A percentile compares a stretch with the other conserved stretches of the same genome.
Evolutionary conservation across 92 coral and sea anemone genomes (phyloP).

Genomic region (Heteractis magnifica): DNA sequence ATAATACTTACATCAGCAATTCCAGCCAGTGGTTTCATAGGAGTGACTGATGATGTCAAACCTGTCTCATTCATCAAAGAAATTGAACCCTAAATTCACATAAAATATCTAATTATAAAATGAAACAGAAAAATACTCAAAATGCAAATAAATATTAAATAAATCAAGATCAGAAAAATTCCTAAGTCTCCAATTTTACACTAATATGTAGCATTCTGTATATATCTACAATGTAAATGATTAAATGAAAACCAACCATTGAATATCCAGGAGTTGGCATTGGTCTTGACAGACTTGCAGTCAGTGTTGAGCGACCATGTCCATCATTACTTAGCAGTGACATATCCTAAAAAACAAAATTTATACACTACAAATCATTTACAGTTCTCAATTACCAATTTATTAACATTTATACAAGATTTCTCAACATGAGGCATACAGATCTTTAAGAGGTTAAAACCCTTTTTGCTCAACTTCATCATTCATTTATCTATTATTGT

Average conservation of each 20-base stretch:
- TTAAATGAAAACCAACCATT: slow-evolving; percentile 30
- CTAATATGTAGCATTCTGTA: too few species aligned
- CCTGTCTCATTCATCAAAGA: slow-evolving; percentile 91
- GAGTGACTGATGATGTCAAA: slow-evolving; percentile 63
- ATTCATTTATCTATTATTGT: too few species aligned
- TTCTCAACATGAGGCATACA: too few species aligned
- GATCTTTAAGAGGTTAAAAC: too few species aligned
- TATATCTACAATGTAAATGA: too few species aligned
- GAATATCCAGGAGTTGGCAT: slow-evolving; percentile 29
- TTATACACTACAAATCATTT: background rate
- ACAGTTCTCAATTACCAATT: background rate
- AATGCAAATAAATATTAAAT: too few species aligned
- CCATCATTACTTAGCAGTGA: slow-evolving; percentile 50
- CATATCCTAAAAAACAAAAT: slow-evolving; percentile 42
- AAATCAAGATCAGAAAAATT: too few species aligned
- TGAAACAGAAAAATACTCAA: too few species aligned
- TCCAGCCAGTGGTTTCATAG: slow-evolving; percentile 51
- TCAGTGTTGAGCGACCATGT: slow-evolving; percentile 57
- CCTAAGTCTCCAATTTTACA: too few species aligned
- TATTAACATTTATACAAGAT: background rate
- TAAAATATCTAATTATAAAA: background rate
- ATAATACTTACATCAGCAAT: slow-evolving; percentile 40
- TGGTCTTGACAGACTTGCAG: slow-evolving; percentile 53
- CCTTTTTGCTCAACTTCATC: too few species aligned
- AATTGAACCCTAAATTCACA: slow-evolving; percentile 62